Conservation (phyloP, 2,797 vertebrate species). For the Smutsia gigantea region DNA sequence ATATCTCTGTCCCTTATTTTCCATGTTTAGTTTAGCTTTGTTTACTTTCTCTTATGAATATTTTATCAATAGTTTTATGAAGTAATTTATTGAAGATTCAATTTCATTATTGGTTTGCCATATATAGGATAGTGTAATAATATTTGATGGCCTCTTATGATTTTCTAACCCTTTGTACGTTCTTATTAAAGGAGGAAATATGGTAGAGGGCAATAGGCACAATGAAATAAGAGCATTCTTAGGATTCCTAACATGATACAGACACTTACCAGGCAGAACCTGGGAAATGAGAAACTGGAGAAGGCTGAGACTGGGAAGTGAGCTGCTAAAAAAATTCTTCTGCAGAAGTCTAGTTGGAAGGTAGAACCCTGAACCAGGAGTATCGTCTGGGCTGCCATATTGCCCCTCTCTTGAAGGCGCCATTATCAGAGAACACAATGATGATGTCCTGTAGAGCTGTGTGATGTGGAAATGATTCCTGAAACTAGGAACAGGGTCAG, state of each 20-base stretch:
- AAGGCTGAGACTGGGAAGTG: not conserved
- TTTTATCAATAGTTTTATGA: not conserved
- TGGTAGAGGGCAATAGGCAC: not conserved
- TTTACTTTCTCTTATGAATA: not conserved
- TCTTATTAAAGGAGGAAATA: not conserved
- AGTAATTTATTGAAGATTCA: not conserved
- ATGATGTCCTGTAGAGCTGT: not conserved
- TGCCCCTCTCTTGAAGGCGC: not conserved
- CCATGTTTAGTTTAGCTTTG: not conserved
- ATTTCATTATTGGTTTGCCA: slow-evolving; percentile 2
- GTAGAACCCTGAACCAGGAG: not conserved
- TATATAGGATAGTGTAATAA: not conserved
- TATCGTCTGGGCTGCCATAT: not conserved
- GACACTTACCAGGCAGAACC: not conserved
- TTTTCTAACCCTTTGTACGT: not conserved
- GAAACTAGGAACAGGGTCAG: not conserved
- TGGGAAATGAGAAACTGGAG: not conserved
- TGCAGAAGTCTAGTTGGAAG: not conserved
- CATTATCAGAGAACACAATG: not conserved
- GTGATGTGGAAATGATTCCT: not conserved
- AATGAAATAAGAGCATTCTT: not conserved
- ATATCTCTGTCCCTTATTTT: not conserved
- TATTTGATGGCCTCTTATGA: not conserved
- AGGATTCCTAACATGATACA: not conserved
- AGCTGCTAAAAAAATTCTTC: not conserved